Conservation (phyloP, 2,888 invertebrate species). For the Odontothrips loti region DNA sequence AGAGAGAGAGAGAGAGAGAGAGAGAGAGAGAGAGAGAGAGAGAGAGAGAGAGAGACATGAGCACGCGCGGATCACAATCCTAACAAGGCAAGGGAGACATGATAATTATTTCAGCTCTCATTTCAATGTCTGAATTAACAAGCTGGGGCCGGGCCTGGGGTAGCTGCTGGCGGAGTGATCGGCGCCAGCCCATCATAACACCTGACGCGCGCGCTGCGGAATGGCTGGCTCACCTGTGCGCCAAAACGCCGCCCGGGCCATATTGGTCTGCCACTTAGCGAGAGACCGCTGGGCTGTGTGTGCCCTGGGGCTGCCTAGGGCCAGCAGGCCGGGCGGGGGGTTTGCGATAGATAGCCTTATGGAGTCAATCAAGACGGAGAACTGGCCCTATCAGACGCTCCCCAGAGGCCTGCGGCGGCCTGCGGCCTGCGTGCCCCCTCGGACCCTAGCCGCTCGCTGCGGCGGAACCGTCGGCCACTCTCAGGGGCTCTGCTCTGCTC, state of each 20-base stretch:
- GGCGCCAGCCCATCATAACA: neutral
- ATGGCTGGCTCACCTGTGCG: too few relatives aligned
- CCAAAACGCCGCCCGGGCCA: too few relatives aligned
- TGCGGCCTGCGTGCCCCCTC: too few relatives aligned
- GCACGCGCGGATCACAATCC: neutral
- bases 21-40: too few relatives aligned
- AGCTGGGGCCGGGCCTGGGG: neutral
- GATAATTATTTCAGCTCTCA: constrained; percentile 21
- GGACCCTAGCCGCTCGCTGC: too few relatives aligned
- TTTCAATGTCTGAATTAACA: constrained; percentile 9
- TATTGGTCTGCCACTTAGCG: too few relatives aligned
- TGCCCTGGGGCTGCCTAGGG: neutral
- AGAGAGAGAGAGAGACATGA: too few relatives aligned
- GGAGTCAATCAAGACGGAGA: constrained; percentile 12
- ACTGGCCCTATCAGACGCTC: constrained; percentile 2
- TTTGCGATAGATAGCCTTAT: neutral
- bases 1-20: too few relatives aligned
- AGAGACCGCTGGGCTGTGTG: too few relatives aligned
- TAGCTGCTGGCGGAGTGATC: neutral
- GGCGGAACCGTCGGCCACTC: too few relatives aligned
- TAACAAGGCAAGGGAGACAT: neutral
- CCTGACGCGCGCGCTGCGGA: neutral
- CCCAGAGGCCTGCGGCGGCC: neutral
- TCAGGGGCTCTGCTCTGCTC: neutral
- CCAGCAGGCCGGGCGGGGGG: neutral